Evolutionary conservation across 2,113 vertebrate species (phyloP).

Genomic region (Sisor rabdophorus): DNA sequence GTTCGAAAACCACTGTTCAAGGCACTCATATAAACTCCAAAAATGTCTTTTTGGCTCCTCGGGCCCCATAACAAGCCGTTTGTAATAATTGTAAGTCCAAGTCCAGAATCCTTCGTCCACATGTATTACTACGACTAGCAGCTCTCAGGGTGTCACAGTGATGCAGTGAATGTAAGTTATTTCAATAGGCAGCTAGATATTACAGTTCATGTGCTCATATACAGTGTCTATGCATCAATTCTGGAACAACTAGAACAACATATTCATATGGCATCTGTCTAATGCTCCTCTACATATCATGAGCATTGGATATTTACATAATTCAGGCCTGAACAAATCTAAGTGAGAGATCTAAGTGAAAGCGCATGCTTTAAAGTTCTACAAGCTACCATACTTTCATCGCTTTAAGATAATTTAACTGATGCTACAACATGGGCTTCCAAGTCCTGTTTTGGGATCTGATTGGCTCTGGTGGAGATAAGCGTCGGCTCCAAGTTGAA

Average conservation of each 20-base stretch:
- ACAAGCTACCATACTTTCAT: constrained; percentile 5
- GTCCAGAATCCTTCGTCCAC: constrained; percentile 50
- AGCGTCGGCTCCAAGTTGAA: constrained; percentile 52
- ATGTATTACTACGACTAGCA: constrained; percentile 52
- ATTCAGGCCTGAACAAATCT: constrained; percentile 48
- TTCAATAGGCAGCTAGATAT: not conserved
- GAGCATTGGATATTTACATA: constrained; percentile 30
- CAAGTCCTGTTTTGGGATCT: constrained; percentile 65
- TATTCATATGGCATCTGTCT: not conserved
- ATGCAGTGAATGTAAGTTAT: constrained; percentile 57
- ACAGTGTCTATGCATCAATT: constrained; percentile 22
- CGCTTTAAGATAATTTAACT: not conserved
- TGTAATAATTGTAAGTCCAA: constrained; percentile 55
- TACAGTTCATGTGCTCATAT: constrained; percentile 18
- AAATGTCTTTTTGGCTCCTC: constrained; percentile 46
- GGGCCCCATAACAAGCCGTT: constrained; percentile 46
- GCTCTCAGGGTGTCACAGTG: constrained; percentile 71
- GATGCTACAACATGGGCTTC: constrained; percentile 55
- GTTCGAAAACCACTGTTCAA: constrained; percentile 64
- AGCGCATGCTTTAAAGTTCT: constrained; percentile 30
- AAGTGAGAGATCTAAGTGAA: not conserved
- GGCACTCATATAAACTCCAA: constrained; percentile 68
- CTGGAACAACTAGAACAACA: not conserved
- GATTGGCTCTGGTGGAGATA: constrained; percentile 53
- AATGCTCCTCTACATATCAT: constrained; percentile 14